Evolutionary conservation across 2,888 invertebrate species (phyloP).

Genomic region (Trachelus iudaicus): DNA sequence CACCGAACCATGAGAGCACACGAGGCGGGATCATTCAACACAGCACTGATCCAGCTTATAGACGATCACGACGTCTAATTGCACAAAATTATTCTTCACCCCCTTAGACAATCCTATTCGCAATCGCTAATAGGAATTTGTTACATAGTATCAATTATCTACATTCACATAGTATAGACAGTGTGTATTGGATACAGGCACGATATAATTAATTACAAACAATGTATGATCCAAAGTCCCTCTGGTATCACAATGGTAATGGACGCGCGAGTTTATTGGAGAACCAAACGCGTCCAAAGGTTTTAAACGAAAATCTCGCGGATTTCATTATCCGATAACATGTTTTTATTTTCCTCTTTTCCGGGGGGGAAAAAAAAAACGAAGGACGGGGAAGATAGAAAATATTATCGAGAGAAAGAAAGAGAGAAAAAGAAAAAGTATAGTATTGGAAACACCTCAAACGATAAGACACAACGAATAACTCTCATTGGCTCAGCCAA

Average conservation of each 20-base stretch:
- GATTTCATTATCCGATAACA: slow-evolving; percentile 17
- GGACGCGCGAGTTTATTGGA: slow-evolving; percentile 30
- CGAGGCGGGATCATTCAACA: slow-evolving; percentile 33
- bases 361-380: neutral
- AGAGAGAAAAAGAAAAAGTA: slow-evolving; percentile 13
- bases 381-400: slow-evolving; percentile 10
- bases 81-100: slow-evolving; percentile 48
- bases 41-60: slow-evolving; percentile 39
- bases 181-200: slow-evolving; percentile 62
- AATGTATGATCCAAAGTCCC: slow-evolving; percentile 55
- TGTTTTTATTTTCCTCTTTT: slow-evolving; percentile 4
- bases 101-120: slow-evolving; percentile 34
- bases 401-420: neutral
- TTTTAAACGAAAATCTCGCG: slow-evolving; percentile 13
- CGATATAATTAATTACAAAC: slow-evolving; percentile 62
- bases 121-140: slow-evolving; percentile 47
- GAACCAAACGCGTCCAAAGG: slow-evolving; percentile 22
- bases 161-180: slow-evolving; percentile 52
- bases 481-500: slow-evolving; percentile 54
- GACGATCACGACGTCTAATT: slow-evolving; percentile 44
- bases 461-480: slow-evolving; percentile 42
- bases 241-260: slow-evolving; percentile 58
- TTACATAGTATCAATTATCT: slow-evolving; percentile 51
- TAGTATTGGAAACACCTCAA: slow-evolving; percentile 22
- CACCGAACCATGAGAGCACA: slow-evolving; percentile 48